Evolutionary conservation across 2,797 vertebrate genomes (phyloP).

Genomic region (Scleropages formosus): DNA sequence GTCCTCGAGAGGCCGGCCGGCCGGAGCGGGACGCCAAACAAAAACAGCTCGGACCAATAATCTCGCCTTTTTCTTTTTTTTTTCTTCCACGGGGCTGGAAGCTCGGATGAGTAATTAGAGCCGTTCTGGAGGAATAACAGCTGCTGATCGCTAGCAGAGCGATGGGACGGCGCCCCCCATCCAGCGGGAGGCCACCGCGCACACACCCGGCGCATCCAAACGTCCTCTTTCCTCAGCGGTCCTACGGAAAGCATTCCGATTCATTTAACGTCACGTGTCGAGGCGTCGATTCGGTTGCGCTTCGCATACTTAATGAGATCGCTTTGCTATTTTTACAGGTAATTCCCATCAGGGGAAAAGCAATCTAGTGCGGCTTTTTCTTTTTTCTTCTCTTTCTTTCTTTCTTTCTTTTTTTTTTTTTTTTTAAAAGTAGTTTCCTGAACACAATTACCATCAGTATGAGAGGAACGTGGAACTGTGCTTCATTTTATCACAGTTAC

Average conservation of each 20-base stretch:
- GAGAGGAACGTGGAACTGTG: not conserved
- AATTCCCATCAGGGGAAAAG: conserved; percentile 18
- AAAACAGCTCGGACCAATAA: conserved; percentile 26
- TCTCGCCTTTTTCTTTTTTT: not conserved
- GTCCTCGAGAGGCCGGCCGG: conserved; percentile 60
- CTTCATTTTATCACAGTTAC: conserved; percentile 9
- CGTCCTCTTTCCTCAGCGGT: conserved; percentile 39
- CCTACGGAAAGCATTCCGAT: not conserved
- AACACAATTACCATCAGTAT: conserved; percentile 18
- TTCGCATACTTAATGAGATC: conserved; percentile 26
- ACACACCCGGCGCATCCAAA: conserved; percentile 46
- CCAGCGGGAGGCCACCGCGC: conserved; percentile 55
- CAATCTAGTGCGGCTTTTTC: not conserved
- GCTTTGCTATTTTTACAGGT: conserved; percentile 13
- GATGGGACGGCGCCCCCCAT: conserved; percentile 42
- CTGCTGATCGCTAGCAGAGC: conserved; percentile 54
- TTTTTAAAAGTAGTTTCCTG: not conserved
- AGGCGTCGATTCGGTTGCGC: conserved; percentile 29
- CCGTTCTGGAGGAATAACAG: conserved; percentile 47
- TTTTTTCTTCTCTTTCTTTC: conserved; percentile 3
- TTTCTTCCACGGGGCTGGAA: conserved; percentile 35
- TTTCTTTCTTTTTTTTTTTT: too few relatives aligned
- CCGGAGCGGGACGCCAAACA: conserved; percentile 61
- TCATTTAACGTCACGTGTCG: not conserved
- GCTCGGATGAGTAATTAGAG: conserved; percentile 46